Base-by-base conservation (phyloP, 53 echinoderm and acorn worm species). In the Holothuria leucospilota region DNA sequence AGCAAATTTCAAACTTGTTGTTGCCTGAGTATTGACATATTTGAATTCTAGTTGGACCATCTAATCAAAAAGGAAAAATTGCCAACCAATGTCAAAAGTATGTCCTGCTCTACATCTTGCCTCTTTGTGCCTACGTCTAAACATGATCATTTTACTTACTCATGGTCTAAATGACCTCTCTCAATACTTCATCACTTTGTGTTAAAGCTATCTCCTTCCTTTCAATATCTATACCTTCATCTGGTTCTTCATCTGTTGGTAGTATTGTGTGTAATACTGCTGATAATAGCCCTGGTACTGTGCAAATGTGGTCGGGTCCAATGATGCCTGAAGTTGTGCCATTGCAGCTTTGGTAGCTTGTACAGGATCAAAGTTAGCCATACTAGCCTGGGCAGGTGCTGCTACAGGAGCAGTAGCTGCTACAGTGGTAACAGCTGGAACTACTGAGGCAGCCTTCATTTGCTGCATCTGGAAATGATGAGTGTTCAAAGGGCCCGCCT, bases 251-350 rank as follows among this genome's bases (percentile, higher is more conserved):
- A 93, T 84, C 74, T 98, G 98, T 62, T 93, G 93, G 86, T 92
- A 98, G 86, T 98, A 98, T 34, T 94, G 94, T 88, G 93, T 92
- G 63, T 93, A 93, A 73, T 89, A 89, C 74, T 89, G 87, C 82
- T 98, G 95, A 69, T 98, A 98, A 71, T 97, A 94, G 77, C 93
- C 93, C 91, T 94, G 90, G 71, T 96, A 96, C 78, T 95, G 95
- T 41, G 93, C 84, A 90, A 89, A 89, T 20, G 94, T 90, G 24
- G 91, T 82, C 18, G 96, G 94, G 80, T 96, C 96, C 89, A 94
- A 86, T 20, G 69, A 65, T 18, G 90, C 79, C 71, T 63, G 82
- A 18, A 71, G 84, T 53, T 86, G 87, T 24, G 75, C 67, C 58
- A 79, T 78, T 11, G 90, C 87, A 20, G 84, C 69, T 71, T 86